These are phyloP conservation scores for Sakesphorus luctuosus DNA, from an alignment of 2,113 vertebrate species.

Conservation along the genomic window DNA sequence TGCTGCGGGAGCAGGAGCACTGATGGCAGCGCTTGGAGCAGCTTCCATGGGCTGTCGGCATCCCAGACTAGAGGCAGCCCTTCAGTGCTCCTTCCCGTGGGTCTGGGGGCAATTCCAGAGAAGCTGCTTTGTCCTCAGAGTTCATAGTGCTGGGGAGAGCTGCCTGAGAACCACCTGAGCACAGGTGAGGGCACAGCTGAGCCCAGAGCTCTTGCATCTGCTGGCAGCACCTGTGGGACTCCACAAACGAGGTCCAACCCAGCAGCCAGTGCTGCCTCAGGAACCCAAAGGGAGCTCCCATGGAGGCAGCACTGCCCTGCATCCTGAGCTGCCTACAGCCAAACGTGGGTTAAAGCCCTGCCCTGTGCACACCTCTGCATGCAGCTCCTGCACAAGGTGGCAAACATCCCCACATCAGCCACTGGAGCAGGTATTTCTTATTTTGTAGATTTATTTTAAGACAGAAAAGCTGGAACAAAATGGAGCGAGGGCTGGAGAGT, in stretches of 20 bases:
- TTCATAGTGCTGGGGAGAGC: not conserved
- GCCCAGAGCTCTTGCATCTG: not conserved
- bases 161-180: not conserved
- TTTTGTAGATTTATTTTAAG: not conserved
- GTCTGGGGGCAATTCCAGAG: not conserved
- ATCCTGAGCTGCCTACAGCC: not conserved
- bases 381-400: not conserved
- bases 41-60: not conserved
- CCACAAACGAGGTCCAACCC: not conserved
- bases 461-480: not conserved
- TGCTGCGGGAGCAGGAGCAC: accelerated
- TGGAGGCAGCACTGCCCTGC: not conserved
- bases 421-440: not conserved
- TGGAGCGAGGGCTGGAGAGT: accelerated
- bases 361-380: not conserved
- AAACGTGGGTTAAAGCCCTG: not conserved
- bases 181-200: not conserved
- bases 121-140: not conserved
- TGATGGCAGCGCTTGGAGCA: accelerated
- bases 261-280: not conserved
- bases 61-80: accelerated
- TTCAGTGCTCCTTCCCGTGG: accelerated
- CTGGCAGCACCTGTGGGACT: not conserved
- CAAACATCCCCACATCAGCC: not conserved
- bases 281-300: accelerated